Base-by-base conservation (phyloP, 2,888 invertebrate species). In the Cybosia mesomella region DNA sequence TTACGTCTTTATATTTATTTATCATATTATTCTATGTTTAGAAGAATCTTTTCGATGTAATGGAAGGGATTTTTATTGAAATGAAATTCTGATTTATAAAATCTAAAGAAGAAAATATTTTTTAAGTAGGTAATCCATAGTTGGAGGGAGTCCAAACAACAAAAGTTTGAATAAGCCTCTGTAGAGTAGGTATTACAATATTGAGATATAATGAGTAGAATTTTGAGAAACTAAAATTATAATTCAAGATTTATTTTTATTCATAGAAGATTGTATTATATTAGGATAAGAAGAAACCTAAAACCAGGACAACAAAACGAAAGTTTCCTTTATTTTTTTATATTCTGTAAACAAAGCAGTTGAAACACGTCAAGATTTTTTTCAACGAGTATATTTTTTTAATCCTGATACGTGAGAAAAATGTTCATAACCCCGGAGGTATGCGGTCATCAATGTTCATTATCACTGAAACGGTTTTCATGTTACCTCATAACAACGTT, bases 391-490 rank as follows among this genome's bases (percentile, higher is more conserved):
- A 18, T 15, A 54, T 24, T 63, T 63, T 57, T 59, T 22, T 9
- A 59, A 24, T 55, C 5, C 24, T 54, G 7, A 5, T 13, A n/a
- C 22, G 59, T 64, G 36, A 21, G 43, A 15, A 55, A 66, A 66
- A 59, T 49, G 59, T 67, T 59, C 36, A 11, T 13, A 13, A 32
- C 22, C 55, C 39, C 66, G 59, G 58, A 10, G 62, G 39, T 57
- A 67, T 36, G 67, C 49, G 53, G 61, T 64, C 68, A 70, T 81
- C 77, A 72, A 76, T 72, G 60, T 81, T 72, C 71, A 80, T 80
- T 74, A 79, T 22, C 36, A 18, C 68, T 79, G 69, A 74, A 79
- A 80, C 70, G 36, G 65, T 79, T 80, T 74, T 61, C 80, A 66
- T 81, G 82, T 80, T 22, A 49, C 64, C 69, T 66, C 68, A 67